Percentiles rank a stretch among this genome's conserved stretches.
Conservation (phyloP, 2,113 vertebrate genomes). For the Mobula birostris region DNA sequence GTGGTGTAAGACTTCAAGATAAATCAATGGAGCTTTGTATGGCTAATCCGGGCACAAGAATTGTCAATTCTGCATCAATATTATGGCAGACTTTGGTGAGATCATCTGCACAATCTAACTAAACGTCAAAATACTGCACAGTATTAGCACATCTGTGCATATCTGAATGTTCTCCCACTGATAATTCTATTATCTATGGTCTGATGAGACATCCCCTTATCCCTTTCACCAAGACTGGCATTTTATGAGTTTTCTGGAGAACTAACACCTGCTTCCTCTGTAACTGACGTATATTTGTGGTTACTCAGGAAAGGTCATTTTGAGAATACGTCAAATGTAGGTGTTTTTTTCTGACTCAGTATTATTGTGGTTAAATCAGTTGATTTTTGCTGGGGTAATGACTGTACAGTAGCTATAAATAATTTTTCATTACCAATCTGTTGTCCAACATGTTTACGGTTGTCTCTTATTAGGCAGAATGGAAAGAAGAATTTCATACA, state of each 20-base stretch:
- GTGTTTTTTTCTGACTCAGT: background rate
- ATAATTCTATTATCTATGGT: background rate
- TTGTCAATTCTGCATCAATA: background rate
- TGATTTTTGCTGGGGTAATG: background rate
- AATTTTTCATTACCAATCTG: background rate
- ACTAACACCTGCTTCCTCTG: background rate
- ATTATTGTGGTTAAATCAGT: background rate
- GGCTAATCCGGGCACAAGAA: background rate
- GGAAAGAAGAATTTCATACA: background rate
- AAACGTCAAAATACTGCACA: background rate
- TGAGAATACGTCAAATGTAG: background rate
- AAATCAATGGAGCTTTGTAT: background rate
- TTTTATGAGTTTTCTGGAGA: background rate
- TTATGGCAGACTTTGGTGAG: background rate
- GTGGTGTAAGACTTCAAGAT: background rate
- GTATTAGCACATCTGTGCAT: background rate
- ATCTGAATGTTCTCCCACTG: background rate
- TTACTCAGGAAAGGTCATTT: background rate
- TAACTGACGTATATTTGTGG: background rate
- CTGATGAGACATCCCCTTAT: background rate
- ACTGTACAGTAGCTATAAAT: background rate
- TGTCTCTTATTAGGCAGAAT: background rate
- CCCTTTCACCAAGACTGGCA: background rate
- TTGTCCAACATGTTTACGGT: background rate
- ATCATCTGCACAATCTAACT: background rate